Evolutionary conservation across 2,113 vertebrate genomes (phyloP), one percentile per base, ranked within the genome.

Genomic region (Sinocyclocheilus rhinocerous): DNA sequence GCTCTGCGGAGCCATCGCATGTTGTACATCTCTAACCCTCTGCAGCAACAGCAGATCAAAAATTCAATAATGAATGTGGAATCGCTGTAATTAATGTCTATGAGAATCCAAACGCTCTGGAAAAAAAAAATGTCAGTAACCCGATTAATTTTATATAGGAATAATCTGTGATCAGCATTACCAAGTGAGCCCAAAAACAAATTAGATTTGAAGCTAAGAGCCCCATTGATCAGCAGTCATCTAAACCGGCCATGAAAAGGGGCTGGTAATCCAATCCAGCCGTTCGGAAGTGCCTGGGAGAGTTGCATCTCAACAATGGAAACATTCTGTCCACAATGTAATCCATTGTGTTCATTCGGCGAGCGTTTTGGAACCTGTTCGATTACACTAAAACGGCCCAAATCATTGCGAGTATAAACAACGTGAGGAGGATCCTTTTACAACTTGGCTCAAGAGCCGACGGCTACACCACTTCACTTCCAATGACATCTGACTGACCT

Each of bases 191-290:
- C 81, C 91, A 92, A 94, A 83, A 73, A 93, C 90, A 82, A 93
- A 95, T 94, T 92, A 92, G 91, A 91, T 93, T 92, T 92, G 90
- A 77, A 90, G 92, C 92, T 91, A 92, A 94, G 93, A 93, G 94
- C 91, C 91, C 87, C 91, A 95, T 94, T 95, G 94, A 95, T 95
- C 90, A 89, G 92, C 93, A 92, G 92, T 94, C 93, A 91, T 94
- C 89, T 92, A 90, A 85, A 90, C 88, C 91, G 91, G 90, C 90
- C 90, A 85, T 75, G 92, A 92, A 91, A 92, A 89, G 89, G 85
- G 91, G 88, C 90, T 89, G 90, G 93, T 95, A 94, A 94, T 93
- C 92, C 92, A 94, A 95, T 93, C 93, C 92, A 81, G 89, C 85
- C 76, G 78, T 92, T 90, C 88, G 92, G 91, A 94, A 92, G 91